A percentile compares a stretch with the other conserved stretches of the same genome.
Conservation (phyloP, 2,113 vertebrate genomes). For the Scatophagus argus region DNA sequence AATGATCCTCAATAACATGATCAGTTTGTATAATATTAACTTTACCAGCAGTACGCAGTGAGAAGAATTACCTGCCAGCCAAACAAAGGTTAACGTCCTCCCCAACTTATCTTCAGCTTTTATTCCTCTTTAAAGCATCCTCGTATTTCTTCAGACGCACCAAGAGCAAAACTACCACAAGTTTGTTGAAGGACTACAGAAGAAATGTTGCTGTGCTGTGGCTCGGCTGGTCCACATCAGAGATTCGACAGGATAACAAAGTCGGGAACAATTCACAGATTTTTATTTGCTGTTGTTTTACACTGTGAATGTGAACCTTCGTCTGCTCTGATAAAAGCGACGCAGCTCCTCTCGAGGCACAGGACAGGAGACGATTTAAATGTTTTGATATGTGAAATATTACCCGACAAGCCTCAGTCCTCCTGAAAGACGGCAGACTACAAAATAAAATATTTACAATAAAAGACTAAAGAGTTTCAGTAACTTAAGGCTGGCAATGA, state of each 20-base stretch:
- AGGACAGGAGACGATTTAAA: background rate
- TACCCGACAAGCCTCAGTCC: slow-evolving; percentile 5
- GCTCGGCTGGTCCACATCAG: background rate
- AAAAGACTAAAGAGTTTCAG: slow-evolving; percentile 24
- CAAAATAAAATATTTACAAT: slow-evolving; percentile 16
- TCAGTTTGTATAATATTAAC: too few species aligned
- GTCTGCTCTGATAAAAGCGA: background rate
- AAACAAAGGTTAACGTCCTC: too few species aligned
- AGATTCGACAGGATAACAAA: background rate
- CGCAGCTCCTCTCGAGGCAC: background rate
- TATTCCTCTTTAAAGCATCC: too few species aligned
- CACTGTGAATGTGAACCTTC: background rate
- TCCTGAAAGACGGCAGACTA: background rate
- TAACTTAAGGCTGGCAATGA: background rate
- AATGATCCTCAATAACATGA: too few species aligned
- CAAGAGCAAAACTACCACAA: too few species aligned
- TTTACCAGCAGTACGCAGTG: too few species aligned
- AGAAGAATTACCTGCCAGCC: background rate
- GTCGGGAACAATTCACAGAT: too few species aligned
- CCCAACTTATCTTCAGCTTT: too few species aligned
- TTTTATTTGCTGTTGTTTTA: background rate
- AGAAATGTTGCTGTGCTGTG: background rate
- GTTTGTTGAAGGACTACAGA: too few species aligned
- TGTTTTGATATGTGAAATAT: slow-evolving; percentile 11
- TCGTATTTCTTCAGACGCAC: too few species aligned